Percentiles rank a stretch among this genome's conserved stretches.
phyloP scores from a whole-genome alignment of 2,797 vertebrate species.

The Anisognathus igniventris region DNA sequence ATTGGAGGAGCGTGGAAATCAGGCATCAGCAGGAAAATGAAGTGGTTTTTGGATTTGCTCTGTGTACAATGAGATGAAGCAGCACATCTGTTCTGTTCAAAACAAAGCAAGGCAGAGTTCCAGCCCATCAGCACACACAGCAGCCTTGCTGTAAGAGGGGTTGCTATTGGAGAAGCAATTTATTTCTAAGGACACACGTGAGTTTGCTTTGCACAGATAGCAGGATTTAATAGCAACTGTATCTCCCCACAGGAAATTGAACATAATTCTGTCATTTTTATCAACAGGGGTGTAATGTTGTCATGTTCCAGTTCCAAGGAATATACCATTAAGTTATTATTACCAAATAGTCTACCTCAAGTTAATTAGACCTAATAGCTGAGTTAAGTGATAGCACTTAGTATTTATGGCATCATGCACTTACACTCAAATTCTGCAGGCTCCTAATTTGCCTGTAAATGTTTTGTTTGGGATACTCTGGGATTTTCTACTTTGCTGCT shows the following conservation, averaged over 20 bases:
- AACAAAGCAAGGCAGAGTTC: neutral
- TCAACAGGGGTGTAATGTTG: neutral
- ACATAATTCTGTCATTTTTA: conserved; percentile 4
- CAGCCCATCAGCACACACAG: neutral
- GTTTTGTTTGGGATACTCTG: neutral
- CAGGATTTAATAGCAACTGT: neutral
- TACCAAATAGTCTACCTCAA: neutral
- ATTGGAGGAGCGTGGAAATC: neutral
- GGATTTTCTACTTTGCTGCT: neutral
- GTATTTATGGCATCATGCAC: neutral
- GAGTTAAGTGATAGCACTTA: neutral
- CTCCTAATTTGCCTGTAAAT: neutral
- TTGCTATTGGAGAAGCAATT: neutral
- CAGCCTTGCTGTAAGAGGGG: neutral
- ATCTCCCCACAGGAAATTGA: neutral
- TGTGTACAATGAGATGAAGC: neutral
- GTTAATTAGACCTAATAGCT: conserved; percentile 9
- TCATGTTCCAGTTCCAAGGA: neutral
- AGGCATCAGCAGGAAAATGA: neutral
- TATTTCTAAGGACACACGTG: neutral
- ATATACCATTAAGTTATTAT: neutral
- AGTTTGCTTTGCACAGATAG: neutral
- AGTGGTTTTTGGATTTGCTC: neutral
- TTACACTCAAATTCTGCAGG: neutral
- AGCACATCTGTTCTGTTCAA: neutral